Percentiles rank a stretch among this genome's conserved stretches.
Conservation (phyloP, 2,888 invertebrate species). For the Flabesymbios commensalis region DNA sequence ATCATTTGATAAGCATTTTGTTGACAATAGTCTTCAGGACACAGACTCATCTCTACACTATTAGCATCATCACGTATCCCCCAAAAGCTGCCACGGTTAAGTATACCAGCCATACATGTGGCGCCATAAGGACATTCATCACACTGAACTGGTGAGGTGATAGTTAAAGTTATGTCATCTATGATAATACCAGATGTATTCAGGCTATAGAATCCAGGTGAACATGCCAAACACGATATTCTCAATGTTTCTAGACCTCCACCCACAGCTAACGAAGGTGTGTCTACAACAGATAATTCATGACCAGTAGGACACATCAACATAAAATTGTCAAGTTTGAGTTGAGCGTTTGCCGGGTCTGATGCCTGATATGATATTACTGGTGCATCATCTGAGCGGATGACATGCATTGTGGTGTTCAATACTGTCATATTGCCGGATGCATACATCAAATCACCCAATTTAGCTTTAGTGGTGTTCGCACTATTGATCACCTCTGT, state of each 20-base stretch:
- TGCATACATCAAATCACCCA: constrained; percentile 15
- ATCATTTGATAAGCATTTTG: neutral
- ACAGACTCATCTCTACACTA: constrained; percentile 18
- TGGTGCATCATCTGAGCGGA: neutral
- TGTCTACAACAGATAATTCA: constrained; percentile 5
- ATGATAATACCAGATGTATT: neutral
- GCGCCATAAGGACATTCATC: constrained; percentile 20
- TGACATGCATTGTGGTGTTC: constrained; percentile 1
- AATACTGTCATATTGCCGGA: constrained; percentile 10
- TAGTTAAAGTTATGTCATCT: neutral
- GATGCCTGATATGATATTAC: constrained; percentile 17
- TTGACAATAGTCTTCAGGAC: constrained; percentile 29
- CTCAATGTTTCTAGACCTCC: constrained; percentile 10
- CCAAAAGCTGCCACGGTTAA: constrained; percentile 18
- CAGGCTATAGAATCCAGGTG: constrained; percentile 13
- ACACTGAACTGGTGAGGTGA: neutral
- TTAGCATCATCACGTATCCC: neutral
- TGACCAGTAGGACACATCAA: constrained; percentile 8
- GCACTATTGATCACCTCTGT: neutral
- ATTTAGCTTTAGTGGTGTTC: neutral
- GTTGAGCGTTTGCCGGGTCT: constrained; percentile 4
- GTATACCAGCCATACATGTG: constrained; percentile 10
- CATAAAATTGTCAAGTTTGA: neutral
- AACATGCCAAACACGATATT: constrained; percentile 13
- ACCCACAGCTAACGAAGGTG: neutral